Base-by-base conservation (phyloP, 92 coral and sea anemone genomes). In the Phenganax stokvisi region DNA sequence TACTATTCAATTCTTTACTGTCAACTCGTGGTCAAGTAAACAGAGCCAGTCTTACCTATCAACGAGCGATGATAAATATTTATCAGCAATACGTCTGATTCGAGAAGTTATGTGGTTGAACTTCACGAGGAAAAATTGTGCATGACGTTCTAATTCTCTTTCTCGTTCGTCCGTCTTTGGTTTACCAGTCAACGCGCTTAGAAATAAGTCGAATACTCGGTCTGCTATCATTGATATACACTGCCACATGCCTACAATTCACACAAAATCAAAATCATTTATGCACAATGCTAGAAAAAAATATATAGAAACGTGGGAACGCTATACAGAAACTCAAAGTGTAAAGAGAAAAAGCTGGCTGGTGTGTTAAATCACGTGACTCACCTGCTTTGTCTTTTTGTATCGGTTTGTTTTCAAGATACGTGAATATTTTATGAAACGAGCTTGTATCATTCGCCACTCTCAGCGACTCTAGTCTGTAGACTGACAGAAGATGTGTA, bases 381-480 rank as follows among this genome's bases (percentile, higher is more conserved):
- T 8, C 77, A 96, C 99, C 99, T 81, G 99, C 99, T 87, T 96
- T 96, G 80, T 96, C 99, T 82, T 92, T 92, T 82, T 96, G 97
- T 54, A 96, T 91, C 16, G 99, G 92, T 54, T 85, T 89, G 86
- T 96, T 96, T 72, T 96, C 97, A 68, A 96, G 87, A 55, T 96
- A 96, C 60, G 88, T 88, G 84, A 96, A 96, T 76, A 96, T 96
- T 72, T 89, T 88, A 73, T 96, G 93, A 85, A 96, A 91, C 51
- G 93, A 87, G 44, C 93, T 89, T 17, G 92, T 87, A 80, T 93
- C 97, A 6, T 96, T 91, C 15, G 98, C 83, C 10, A 90, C 98
- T 59, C 98, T 89, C 54, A 93, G 88, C 29, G 97, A 92, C 83
- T 93, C 98, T 70, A 93, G 83, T 79, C 92, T 80, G 92, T 93